phyloP scores from a whole-genome alignment of 2,113 vertebrate genomes.

The Struthidea cinerea region DNA sequence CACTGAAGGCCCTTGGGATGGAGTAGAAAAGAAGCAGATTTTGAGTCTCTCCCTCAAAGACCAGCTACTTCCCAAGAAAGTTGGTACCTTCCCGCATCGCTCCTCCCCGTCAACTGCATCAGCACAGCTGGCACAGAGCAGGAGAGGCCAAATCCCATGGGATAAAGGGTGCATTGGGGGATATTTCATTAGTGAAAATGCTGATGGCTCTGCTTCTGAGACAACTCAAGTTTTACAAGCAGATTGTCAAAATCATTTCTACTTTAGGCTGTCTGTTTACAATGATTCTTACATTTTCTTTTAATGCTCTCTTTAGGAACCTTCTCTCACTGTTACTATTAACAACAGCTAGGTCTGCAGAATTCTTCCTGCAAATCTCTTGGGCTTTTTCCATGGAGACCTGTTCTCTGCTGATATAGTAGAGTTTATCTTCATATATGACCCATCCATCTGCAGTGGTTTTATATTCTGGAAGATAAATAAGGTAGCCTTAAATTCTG shows the following conservation, averaged over 20 bases:
- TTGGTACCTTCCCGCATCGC: accelerated
- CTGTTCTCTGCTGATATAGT: constrained; percentile 77
- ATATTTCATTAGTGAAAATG: neutral
- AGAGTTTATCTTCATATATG: constrained; percentile 81
- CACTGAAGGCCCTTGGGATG: neutral
- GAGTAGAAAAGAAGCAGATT: neutral
- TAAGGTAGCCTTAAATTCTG: neutral
- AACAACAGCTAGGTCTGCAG: constrained; percentile 82
- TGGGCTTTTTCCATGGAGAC: constrained; percentile 82
- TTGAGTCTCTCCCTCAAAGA: neutral
- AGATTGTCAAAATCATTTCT: neutral
- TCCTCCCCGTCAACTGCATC: neutral
- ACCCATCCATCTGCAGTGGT: constrained; percentile 88
- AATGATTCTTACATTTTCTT: constrained; percentile 19
- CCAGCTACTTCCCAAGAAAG: neutral
- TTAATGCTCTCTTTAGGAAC: constrained; percentile 83
- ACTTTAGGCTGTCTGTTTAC: neutral
- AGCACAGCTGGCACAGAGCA: accelerated
- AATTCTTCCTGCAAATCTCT: constrained; percentile 81
- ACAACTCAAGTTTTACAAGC: neutral
- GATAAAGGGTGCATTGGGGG: accelerated
- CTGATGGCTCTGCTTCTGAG: neutral
- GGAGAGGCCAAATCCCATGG: neutral
- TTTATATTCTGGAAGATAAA: constrained; percentile 72
- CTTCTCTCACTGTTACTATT: constrained; percentile 82